Evolutionary conservation across 1,140 invertebrate species (phyloP).

Genomic region (Goniozus legneri): DNA sequence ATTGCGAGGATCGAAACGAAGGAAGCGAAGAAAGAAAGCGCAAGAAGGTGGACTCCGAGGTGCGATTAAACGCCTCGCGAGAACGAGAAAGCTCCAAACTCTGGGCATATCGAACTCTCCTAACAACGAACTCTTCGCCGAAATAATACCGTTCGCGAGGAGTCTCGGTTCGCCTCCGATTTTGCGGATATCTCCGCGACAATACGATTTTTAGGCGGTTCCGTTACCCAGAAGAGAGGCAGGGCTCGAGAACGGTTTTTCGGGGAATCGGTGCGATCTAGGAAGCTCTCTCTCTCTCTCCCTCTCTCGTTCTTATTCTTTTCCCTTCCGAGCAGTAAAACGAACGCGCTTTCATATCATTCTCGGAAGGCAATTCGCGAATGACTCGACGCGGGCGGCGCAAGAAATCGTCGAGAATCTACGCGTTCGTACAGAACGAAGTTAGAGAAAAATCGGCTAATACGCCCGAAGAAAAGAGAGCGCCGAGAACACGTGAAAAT

Average conservation of each 20-base stretch:
- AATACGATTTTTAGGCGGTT: conserved; percentile 8
- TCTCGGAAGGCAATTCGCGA: conserved; percentile 13
- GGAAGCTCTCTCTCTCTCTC: conserved; percentile 8
- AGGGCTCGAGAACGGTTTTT: conserved; percentile 4
- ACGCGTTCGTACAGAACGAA: too few relatives aligned
- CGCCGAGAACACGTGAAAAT: too few relatives aligned
- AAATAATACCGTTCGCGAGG: background rate
- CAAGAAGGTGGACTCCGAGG: background rate
- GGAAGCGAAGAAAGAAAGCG: background rate
- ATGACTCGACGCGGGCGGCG: background rate
- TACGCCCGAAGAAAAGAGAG: too few relatives aligned
- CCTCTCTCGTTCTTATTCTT: background rate
- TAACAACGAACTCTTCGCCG: too few relatives aligned
- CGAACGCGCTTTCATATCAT: conserved; percentile 14
- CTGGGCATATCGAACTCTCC: too few relatives aligned
- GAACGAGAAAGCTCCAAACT: too few relatives aligned
- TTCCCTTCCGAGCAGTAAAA: conserved; percentile 13
- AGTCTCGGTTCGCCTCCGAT: background rate
- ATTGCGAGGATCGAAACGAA: too few relatives aligned
- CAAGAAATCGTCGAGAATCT: background rate
- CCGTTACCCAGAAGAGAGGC: conserved; percentile 3
- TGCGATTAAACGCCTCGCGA: too few relatives aligned
- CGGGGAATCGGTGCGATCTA: conserved; percentile 14
- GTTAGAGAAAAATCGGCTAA: too few relatives aligned
- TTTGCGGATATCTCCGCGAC: conserved; percentile 1